These are phyloP conservation scores for Austrolebias charrua DNA, from an alignment of 2,797 vertebrate species.

Conservation along the genomic window DNA sequence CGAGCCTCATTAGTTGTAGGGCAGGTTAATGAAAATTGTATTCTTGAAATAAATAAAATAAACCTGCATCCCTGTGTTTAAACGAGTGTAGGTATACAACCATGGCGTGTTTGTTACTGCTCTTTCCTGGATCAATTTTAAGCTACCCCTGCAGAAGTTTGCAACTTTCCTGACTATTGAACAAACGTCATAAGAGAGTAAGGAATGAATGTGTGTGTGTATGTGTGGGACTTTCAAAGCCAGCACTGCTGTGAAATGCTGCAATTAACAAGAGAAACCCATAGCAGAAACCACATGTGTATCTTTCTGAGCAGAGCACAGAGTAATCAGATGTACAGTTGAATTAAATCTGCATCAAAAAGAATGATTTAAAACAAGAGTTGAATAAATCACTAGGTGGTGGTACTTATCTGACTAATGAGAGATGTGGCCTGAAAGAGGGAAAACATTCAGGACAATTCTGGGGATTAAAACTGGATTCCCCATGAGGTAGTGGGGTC, in stretches of 20 bases:
- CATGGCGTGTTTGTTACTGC: not conserved
- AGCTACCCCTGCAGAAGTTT: constrained; percentile 29
- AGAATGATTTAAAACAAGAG: constrained; percentile 8
- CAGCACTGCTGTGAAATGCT: constrained; percentile 7
- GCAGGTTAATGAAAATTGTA: constrained; percentile 27
- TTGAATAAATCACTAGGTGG: constrained; percentile 4
- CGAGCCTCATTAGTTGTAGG: constrained; percentile 44
- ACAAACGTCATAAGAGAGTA: constrained; percentile 36
- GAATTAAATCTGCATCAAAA: constrained; percentile 25
- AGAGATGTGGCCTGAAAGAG: constrained; percentile 24
- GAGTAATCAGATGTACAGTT: not conserved
- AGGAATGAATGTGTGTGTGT: not conserved
- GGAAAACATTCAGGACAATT: constrained; percentile 24
- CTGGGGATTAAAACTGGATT: constrained; percentile 53
- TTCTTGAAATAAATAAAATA: not conserved
- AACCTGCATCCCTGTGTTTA: not conserved
- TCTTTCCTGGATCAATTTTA: constrained; percentile 26
- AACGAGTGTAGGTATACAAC: not conserved
- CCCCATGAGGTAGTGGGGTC: constrained; percentile 56
- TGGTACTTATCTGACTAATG: not conserved
- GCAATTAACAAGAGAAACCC: constrained; percentile 27
- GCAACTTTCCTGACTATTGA: constrained; percentile 44
- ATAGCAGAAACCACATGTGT: not conserved
- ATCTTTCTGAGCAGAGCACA: not conserved
- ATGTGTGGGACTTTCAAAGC: not conserved